A percentile compares a stretch with the other conserved stretches of the same genome.
Conservation (phyloP, 1,140 invertebrate species). For the Trichonephila clavipes region DNA sequence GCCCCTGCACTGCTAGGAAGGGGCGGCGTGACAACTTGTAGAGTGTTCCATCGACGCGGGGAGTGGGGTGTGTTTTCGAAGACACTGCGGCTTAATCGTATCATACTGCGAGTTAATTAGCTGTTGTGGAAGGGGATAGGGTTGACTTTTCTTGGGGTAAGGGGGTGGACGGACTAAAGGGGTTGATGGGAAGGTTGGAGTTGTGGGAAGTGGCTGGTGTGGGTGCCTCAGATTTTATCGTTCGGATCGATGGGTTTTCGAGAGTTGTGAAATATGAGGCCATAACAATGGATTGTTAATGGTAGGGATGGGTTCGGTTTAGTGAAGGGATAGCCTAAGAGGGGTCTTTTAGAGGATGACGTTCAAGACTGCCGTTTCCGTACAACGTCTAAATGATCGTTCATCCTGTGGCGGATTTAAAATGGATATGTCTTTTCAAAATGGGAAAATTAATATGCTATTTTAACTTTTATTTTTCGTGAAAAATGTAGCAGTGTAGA, state of each 20-base stretch:
- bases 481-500: too few relatives aligned
- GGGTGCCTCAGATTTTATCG: slow-evolving; percentile 20
- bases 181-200: background rate
- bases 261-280: slow-evolving; percentile 7
- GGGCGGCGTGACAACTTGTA: slow-evolving; percentile 61
- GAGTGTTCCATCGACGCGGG: slow-evolving; percentile 13
- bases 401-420: too few relatives aligned
- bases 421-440: too few relatives aligned
- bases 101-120: slow-evolving; percentile 68
- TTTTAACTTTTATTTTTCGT: too few relatives aligned
- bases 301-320: background rate
- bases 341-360: too few relatives aligned
- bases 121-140: background rate
- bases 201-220: background rate
- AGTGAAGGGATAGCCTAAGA: background rate
- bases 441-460: too few relatives aligned
- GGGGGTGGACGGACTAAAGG: background rate
- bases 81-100: slow-evolving; percentile 52
- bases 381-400: too few relatives aligned
- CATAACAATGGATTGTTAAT: slow-evolving; percentile 14
- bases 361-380: too few relatives aligned
- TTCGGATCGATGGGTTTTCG: slow-evolving; percentile 1
- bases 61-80: background rate
- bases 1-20: background rate
- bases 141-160: background rate